phyloP scores from a whole-genome alignment of 2,113 vertebrate species.

The Haemorhous mexicanus region DNA sequence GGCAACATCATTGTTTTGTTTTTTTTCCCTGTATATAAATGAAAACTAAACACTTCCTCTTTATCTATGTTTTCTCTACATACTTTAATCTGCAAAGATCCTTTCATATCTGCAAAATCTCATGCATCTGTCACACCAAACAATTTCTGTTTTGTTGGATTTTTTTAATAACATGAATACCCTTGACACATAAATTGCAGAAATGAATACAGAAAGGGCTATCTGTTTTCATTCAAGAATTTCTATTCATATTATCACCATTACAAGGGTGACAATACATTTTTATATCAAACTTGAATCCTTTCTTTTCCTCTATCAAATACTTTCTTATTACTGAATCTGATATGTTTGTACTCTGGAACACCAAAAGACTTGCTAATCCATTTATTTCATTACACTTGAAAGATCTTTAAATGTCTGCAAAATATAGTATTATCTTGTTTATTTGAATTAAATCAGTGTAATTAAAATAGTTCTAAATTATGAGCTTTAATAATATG shows the following conservation, averaged over 20 bases:
- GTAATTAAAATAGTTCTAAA: background rate
- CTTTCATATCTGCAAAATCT: background rate
- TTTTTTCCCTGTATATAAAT: background rate
- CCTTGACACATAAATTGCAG: background rate
- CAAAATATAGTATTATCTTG: background rate
- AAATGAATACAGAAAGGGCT: background rate
- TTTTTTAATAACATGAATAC: background rate
- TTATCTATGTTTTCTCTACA: background rate
- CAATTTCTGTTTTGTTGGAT: background rate
- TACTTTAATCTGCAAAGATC: background rate
- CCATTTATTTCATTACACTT: background rate
- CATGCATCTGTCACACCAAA: background rate
- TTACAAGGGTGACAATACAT: background rate
- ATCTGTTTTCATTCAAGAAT: background rate
- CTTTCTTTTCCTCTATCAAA: background rate
- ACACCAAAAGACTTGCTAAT: background rate
- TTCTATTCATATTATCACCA: background rate
- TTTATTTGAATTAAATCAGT: background rate
- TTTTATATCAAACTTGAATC: constrained; percentile 7
- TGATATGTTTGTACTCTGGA: background rate
- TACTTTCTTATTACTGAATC: background rate
- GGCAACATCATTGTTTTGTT: background rate
- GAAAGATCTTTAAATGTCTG: background rate
- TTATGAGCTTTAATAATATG: background rate
- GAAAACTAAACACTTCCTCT: background rate